Percentiles rank a stretch among this genome's conserved stretches.
Evolutionary conservation across 2,888 invertebrate genomes (phyloP).

Genomic region (Petrophora chlorosata): DNA sequence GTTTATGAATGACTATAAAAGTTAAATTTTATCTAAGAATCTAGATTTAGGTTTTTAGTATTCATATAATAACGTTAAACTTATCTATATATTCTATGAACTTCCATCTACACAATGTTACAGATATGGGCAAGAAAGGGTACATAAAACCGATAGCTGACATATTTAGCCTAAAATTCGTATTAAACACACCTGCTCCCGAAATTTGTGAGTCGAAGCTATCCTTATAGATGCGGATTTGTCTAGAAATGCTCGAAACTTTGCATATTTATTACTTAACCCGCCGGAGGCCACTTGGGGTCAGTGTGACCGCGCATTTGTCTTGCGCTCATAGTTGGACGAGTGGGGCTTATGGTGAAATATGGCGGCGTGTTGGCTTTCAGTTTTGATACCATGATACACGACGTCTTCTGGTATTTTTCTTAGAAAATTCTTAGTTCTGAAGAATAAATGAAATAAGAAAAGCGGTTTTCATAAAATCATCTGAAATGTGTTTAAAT

Average conservation of each 20-base stretch:
- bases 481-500: too few relatives aligned
- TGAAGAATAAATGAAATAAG: too few relatives aligned
- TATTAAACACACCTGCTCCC: slow-evolving; percentile 69
- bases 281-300: slow-evolving; percentile 47
- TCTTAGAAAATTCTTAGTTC: background rate
- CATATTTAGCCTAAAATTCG: slow-evolving; percentile 67
- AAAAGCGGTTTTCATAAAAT: too few relatives aligned
- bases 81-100: slow-evolving; percentile 22
- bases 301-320: slow-evolving; percentile 49
- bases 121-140: slow-evolving; percentile 3
- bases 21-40: too few relatives aligned
- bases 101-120: slow-evolving; percentile 6
- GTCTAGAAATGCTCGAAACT: slow-evolving; percentile 70
- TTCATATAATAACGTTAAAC: too few relatives aligned
- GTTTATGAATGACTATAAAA: too few relatives aligned
- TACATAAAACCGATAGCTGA: slow-evolving; percentile 49
- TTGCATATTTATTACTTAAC: slow-evolving; percentile 75
- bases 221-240: slow-evolving; percentile 66
- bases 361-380: slow-evolving; percentile 48
- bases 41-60: too few relatives aligned
- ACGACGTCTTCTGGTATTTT: slow-evolving; percentile 2
- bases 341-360: slow-evolving; percentile 50
- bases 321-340: slow-evolving; percentile 50
- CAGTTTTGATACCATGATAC: slow-evolving; percentile 27
- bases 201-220: slow-evolving; percentile 60